Evolutionary conservation across 2,113 vertebrate species (phyloP).

Genomic region (Gila orcuttii): DNA sequence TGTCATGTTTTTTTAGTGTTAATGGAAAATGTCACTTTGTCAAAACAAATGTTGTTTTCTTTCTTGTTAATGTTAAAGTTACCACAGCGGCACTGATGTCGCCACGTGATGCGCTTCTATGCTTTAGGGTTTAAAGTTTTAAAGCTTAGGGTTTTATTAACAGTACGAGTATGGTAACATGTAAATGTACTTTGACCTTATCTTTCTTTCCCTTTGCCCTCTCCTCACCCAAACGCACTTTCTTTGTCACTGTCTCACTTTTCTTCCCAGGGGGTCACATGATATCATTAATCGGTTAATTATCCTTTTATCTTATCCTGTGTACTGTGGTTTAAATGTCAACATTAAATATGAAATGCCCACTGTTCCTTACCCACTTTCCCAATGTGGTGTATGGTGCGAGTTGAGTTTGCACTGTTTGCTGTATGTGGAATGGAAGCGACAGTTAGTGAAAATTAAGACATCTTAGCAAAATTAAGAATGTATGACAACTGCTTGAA

Average conservation of each 20-base stretch:
- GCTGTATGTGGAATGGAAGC: slow-evolving; percentile 50
- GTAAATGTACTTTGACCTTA: not conserved
- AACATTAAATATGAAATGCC: slow-evolving; percentile 35
- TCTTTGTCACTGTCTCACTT: slow-evolving; percentile 24
- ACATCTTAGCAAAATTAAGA: slow-evolving; percentile 15
- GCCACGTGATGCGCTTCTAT: not conserved
- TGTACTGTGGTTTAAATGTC: slow-evolving; percentile 36
- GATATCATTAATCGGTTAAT: slow-evolving; percentile 38
- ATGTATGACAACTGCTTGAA: not conserved
- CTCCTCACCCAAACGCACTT: not conserved
- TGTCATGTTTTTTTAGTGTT: not conserved
- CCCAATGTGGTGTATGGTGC: slow-evolving; percentile 26
- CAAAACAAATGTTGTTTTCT: slow-evolving; percentile 1
- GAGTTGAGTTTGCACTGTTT: slow-evolving; percentile 37
- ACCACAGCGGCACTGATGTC: not conserved
- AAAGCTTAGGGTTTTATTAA: not conserved
- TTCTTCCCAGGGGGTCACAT: slow-evolving; percentile 22
- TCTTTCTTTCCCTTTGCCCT: slow-evolving; percentile 16
- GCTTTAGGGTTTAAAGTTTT: too few relatives aligned
- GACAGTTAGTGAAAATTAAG: too few relatives aligned
- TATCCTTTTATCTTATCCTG: slow-evolving; percentile 7
- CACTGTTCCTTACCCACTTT: slow-evolving; percentile 36
- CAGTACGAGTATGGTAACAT: slow-evolving; percentile 17
- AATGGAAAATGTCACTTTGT: not conserved
- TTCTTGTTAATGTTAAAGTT: slow-evolving; percentile 9